These are phyloP conservation scores for Acrocyrtus sp. DNA, from an alignment of 2,888 invertebrate species.

Conservation along the genomic window DNA sequence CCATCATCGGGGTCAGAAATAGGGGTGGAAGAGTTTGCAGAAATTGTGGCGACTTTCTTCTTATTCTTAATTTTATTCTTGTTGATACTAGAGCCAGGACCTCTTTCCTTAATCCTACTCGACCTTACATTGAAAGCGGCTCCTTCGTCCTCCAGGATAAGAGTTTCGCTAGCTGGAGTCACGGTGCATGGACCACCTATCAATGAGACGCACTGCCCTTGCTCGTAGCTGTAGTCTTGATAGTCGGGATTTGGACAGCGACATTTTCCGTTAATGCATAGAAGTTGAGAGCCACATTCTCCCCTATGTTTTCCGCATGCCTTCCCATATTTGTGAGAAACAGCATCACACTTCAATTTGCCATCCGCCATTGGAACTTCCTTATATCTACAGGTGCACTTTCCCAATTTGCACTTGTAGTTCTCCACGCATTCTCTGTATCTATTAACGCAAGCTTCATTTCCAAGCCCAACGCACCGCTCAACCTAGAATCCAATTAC, in stretches of 20 bases:
- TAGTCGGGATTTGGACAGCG: conserved; percentile 57
- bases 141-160: conserved; percentile 16
- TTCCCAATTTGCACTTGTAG: conserved; percentile 50
- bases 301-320: conserved; percentile 46
- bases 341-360: conserved; percentile 41
- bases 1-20: conserved; percentile 10
- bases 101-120: not conserved
- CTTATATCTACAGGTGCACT: conserved; percentile 50
- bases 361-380: conserved; percentile 43
- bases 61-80: conserved; percentile 16
- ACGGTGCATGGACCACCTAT: conserved; percentile 54
- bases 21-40: not conserved
- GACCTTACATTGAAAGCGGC: not conserved
- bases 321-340: conserved; percentile 49
- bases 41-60: not conserved
- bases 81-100: not conserved
- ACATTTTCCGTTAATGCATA: conserved; percentile 54
- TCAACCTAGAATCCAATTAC: too few species aligned
- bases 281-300: conserved; percentile 46
- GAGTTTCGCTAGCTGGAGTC: not conserved
- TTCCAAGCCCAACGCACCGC: conserved; percentile 51
- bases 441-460: conserved; percentile 46
- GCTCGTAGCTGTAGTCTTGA: conserved; percentile 52
- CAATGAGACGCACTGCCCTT: conserved; percentile 44
- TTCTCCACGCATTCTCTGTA: conserved; percentile 53